Evolutionary conservation across 2,113 vertebrate species (phyloP), one percentile per base, ranked within the genome.

Genomic region (Pterocles burchelli): DNA sequence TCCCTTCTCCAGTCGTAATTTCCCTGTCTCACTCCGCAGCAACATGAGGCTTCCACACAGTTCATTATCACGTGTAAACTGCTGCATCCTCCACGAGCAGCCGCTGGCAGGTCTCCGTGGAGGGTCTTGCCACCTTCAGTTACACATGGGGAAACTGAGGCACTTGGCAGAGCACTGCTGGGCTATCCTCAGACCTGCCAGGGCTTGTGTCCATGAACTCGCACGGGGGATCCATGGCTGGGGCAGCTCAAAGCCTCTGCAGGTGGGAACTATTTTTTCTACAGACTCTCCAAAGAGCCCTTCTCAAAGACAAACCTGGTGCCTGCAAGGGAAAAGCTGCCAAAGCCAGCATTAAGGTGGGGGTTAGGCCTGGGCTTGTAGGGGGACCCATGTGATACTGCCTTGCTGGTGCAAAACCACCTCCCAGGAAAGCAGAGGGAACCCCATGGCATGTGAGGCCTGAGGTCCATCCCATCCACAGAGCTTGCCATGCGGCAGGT

Each of bases 161-260:
- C 87, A 46, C 18, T 5, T 1, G 14, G 45, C 26, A 52, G 31
- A 70, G 13, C 55, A 29, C 6, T 4, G 54, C 51, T 1, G 12
- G 79, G 34, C 24, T 3, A 5, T 31, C 52, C 49, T 41, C 24
- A 48, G 33, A 13, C 45, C 67, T 57, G 18, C 21, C 28, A 61
- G 6, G 3, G 16, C 18, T 38, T 24, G 7, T 36, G 41, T 46
- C 24, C 43, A 15, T 4, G 2, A 49, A 21, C 17, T 4, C 1
- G 0, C 11, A 4, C 1, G 9, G 6, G 20, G 49, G 45, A n/a
- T 24, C 19, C 0, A 0, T 12, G 33, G 17, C 73, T 20, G 2
- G 16, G 48, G 43, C 41, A 73, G 31, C 41, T 26, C 6, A 49
- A 34, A 58, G 11, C 5, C 34, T 17, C 34, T 4, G 2, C 25